phyloP scores from a whole-genome alignment of 2,888 invertebrate genomes.

The Lepas anatifera region DNA sequence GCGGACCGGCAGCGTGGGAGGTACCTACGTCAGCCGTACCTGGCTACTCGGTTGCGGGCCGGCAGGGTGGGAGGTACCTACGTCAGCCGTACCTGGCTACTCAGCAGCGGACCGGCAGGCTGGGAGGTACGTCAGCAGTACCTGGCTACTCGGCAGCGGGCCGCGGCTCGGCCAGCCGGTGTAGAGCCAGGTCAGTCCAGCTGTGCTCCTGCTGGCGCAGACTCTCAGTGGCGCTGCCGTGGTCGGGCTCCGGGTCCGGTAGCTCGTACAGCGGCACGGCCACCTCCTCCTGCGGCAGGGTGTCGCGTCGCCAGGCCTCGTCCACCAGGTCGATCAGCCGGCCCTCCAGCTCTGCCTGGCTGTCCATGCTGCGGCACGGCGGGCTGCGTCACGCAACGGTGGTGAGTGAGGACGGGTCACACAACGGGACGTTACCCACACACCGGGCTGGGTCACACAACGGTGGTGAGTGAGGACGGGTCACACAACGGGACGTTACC shows the following conservation, averaged over 20 bases:
- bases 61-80: no score
- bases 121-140: no score
- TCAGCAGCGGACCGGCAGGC: no score
- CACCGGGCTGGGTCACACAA: no score
- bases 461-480: no score
- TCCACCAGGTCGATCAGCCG: conserved; percentile 67
- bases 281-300: conserved; percentile 36
- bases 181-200: conserved; percentile 45
- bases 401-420: no score
- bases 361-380: conserved; percentile 21
- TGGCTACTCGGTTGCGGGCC: no score
- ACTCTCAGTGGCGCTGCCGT: conserved; percentile 71
- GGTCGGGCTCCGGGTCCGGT: conserved; percentile 86
- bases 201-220: conserved; percentile 72
- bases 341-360: conserved; percentile 55
- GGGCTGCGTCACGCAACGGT: no score
- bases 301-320: conserved; percentile 64
- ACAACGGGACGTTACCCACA: no score
- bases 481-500: no score
- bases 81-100: neutral
- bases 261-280: conserved; percentile 71
- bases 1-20: no score
- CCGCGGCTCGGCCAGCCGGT: conserved; percentile 20
- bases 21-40: no score
- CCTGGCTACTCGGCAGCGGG: neutral